These are phyloP conservation scores for Pelecanus crispus DNA, from an alignment of 2,113 vertebrate species.

Conservation along the genomic window DNA sequence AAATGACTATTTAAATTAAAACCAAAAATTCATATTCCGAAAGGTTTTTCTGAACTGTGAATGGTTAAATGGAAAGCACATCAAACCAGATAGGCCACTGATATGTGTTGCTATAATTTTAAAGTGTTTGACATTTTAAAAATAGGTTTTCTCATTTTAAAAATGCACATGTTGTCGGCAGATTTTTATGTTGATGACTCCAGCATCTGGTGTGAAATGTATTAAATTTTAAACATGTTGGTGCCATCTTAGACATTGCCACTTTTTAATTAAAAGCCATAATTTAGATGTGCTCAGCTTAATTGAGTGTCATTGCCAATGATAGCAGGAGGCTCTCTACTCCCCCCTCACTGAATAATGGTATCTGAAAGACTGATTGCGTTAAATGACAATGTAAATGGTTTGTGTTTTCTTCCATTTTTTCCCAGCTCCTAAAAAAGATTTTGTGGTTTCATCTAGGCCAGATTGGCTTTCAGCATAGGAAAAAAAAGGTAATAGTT, in stretches of 20 bases:
- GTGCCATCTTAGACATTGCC: conserved; percentile 62
- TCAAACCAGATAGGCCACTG: neutral
- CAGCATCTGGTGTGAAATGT: conserved; percentile 67
- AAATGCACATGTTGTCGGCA: conserved; percentile 63
- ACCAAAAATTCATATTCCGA: neutral
- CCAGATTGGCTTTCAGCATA: neutral
- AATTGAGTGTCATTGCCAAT: conserved; percentile 69
- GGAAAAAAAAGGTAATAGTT: neutral
- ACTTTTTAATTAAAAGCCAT: conserved; percentile 76
- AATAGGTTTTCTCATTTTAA: conserved; percentile 63
- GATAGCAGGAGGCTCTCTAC: conserved; percentile 38
- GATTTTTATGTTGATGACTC: conserved; percentile 68
- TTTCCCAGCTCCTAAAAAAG: neutral
- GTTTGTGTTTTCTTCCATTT: neutral
- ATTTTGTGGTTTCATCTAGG: neutral
- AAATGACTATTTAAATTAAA: neutral
- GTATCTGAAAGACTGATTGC: neutral
- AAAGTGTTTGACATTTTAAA: conserved; percentile 56
- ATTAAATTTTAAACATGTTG: conserved; percentile 74
- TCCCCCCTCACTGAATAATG: conserved; percentile 20
- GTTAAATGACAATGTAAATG: conserved; percentile 13
- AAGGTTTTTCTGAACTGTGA: neutral
- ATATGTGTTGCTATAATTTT: conserved; percentile 10
- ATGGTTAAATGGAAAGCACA: neutral
- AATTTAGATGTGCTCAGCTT: conserved; percentile 72